Base-by-base conservation (phyloP, 1,140 invertebrate species). In the Drosophila pallidifrons region DNA sequence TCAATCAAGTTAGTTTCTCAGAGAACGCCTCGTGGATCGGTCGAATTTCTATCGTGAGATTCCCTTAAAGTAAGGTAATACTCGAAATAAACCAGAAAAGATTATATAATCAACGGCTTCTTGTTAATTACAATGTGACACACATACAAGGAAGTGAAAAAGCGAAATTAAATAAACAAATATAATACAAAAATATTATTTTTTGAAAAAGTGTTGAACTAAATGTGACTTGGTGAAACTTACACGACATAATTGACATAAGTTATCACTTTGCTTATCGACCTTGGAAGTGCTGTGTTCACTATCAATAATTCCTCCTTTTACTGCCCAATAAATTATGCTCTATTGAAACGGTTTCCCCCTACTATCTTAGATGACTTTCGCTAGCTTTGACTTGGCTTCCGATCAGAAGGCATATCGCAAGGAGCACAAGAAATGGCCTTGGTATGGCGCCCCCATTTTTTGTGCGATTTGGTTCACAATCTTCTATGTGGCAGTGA, bases 381-480 rank as follows among this genome's bases (percentile, higher is more conserved):
- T 85, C 25, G 60, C 58, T 43, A 74, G 45, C 15, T 16, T 89
- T 15, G 85, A 88, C 46, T 60, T 88, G 1, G 69, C 59, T 5
- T 1, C 68, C 7, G 67, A 70, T 1, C 46, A 68, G 25, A 66
- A 75, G 51, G 59, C 8, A 3, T 38, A 46, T 7, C 74, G 71
- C 13, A 66, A 32, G n/a, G 54, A 58, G 6, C 28, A 28, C 7
- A 60, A 68, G 13, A 91, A 86, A 5, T 88, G 86, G 70, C 76
- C 79, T 11, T 92, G 91, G 91, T 92, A 87, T 6, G 87, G 91
- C 13, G 79, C 91, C 1, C 91, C 91, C 2, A 54, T 91, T 10
- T 92, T 80, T 13, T 85, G 82, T n/a, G 77, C 57, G 1, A 58
- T 81, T 1, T 89, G 82, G 70, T 92, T 91, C 47, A 61, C 77